Evolutionary conservation across 2,888 invertebrate species (phyloP).

Genomic region (Lamellibrachia satsuma): DNA sequence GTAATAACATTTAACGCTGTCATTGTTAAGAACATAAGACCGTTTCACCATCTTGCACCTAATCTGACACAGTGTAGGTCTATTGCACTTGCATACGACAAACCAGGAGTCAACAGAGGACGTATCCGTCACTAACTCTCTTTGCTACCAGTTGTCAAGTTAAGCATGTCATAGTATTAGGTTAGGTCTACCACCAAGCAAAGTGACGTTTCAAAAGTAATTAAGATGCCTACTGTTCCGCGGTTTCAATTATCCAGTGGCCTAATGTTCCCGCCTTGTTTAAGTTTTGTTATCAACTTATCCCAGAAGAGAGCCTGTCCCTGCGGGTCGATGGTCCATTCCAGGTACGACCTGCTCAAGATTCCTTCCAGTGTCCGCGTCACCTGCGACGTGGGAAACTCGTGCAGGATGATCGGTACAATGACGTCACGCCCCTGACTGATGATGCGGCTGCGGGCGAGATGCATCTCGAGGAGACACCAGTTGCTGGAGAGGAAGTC

Average conservation of each 20-base stretch:
- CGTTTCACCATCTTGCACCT: too few species aligned
- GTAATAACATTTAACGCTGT: too few species aligned
- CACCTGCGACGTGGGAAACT: neutral
- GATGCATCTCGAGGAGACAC: constrained; percentile 23
- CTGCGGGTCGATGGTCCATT: neutral
- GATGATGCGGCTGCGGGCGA: neutral
- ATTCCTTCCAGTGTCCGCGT: neutral
- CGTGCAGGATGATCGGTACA: neutral
- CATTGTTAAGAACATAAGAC: too few species aligned
- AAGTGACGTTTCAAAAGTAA: too few species aligned
- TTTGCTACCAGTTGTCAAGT: too few species aligned
- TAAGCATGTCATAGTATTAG: too few species aligned
- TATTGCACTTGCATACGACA: too few species aligned
- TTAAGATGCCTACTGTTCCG: too few species aligned
- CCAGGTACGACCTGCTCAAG: neutral
- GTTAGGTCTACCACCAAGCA: too few species aligned
- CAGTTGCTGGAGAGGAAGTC: constrained; percentile 20
- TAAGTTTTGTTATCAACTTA: neutral
- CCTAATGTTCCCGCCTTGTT: neutral
- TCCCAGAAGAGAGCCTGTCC: neutral
- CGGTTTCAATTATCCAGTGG: neutral
- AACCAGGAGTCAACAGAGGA: too few species aligned
- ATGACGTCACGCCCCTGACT: neutral
- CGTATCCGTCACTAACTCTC: too few species aligned
- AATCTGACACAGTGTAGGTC: too few species aligned